Evolutionary conservation across 2,113 vertebrate species (phyloP).

Genomic region (Motacilla tschutschensis): DNA sequence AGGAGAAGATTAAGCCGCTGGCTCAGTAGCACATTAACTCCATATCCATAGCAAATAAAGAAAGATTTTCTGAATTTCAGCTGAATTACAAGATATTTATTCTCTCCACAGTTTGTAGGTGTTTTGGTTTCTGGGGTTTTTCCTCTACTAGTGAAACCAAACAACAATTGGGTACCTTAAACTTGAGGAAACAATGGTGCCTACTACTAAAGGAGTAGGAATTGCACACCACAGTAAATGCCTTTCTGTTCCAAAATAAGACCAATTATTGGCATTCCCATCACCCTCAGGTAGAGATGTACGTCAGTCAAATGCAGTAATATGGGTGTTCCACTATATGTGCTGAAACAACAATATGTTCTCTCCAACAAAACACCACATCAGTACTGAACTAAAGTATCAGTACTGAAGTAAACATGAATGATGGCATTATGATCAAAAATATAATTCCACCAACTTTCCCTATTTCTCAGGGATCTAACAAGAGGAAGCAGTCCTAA

Average conservation of each 20-base stretch:
- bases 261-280: not conserved
- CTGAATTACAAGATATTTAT: not conserved
- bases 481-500: not conserved
- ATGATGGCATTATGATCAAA: not conserved
- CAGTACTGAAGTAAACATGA: not conserved
- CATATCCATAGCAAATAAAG: not conserved
- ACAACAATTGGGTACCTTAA: not conserved
- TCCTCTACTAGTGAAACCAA: not conserved
- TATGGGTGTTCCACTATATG: not conserved
- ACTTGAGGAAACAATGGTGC: not conserved
- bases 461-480: not conserved
- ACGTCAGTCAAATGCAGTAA: not conserved
- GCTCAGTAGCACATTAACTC: not conserved
- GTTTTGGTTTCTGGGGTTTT: fast-evolving
- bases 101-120: not conserved
- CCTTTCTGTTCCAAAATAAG: not conserved
- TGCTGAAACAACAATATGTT: not conserved
- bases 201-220: not conserved
- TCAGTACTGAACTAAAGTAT: not conserved
- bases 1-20: not conserved
- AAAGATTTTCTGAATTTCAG: not conserved
- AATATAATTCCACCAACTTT: not conserved
- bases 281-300: not conserved
- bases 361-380: not conserved
- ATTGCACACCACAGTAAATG: not conserved